Conservation (phyloP, 2,113 vertebrate species). For the Bufo gargarizans region DNA sequence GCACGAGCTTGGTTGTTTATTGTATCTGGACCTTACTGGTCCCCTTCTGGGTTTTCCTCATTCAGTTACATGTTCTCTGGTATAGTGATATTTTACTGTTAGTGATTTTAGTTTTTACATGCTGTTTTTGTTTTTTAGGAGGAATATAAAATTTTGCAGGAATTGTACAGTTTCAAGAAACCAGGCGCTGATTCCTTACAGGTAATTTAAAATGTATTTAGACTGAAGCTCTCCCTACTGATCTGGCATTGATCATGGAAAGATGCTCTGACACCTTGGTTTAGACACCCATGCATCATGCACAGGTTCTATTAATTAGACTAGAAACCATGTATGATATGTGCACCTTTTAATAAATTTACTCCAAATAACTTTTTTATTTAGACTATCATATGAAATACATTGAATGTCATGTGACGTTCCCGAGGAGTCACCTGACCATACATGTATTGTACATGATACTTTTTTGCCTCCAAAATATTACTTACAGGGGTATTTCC, state of each 20-base stretch:
- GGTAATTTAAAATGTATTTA: conserved; percentile 69
- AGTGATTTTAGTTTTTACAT: neutral
- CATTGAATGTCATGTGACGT: no score
- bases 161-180: conserved; percentile 87
- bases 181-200: conserved; percentile 74
- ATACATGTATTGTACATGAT: no score
- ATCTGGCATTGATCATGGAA: neutral
- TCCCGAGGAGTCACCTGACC: no score
- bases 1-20: neutral
- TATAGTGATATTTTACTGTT: neutral
- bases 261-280: no score
- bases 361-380: no score
- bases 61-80: neutral
- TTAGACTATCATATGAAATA: no score
- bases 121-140: conserved; percentile 72
- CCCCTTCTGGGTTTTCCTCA: neutral
- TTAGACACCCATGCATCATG: no score
- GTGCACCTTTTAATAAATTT: no score
- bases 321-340: no score
- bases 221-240: neutral
- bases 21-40: neutral
- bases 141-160: conserved; percentile 85
- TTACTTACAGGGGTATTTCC: no score
- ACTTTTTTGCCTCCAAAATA: no score
- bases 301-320: no score